These are phyloP conservation scores for Anableps anableps DNA, from an alignment of 2,797 vertebrate genomes.

Conservation along the genomic window DNA sequence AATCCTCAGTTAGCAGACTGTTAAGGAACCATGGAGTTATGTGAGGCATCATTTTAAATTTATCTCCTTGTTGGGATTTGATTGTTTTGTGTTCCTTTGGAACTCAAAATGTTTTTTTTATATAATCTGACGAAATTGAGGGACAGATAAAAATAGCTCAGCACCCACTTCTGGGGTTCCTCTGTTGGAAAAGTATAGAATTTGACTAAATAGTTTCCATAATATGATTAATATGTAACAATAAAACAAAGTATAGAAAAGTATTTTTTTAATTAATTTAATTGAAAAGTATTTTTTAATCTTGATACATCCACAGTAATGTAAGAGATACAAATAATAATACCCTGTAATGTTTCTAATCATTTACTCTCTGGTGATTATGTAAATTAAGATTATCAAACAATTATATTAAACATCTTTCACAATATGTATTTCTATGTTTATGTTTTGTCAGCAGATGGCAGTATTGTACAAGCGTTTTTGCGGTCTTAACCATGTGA, in stretches of 20 bases:
- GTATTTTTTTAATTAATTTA: background rate
- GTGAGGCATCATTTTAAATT: background rate
- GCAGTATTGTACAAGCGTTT: slow-evolving; percentile 21
- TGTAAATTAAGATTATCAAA: background rate
- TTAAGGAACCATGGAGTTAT: background rate
- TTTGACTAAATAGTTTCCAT: background rate
- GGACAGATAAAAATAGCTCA: background rate
- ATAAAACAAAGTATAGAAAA: background rate
- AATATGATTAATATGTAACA: background rate
- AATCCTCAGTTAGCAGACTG: background rate
- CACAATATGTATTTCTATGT: background rate
- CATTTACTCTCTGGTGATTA: background rate
- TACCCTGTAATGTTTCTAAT: background rate
- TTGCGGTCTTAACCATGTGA: background rate
- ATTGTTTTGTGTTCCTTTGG: background rate
- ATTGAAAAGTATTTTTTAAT: background rate
- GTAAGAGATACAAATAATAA: background rate
- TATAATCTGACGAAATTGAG: background rate
- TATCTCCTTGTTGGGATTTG: background rate
- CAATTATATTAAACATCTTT: no score
- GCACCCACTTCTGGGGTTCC: background rate
- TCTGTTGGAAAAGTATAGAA: background rate
- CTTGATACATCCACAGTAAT: background rate
- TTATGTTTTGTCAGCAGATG: slow-evolving; percentile 37
- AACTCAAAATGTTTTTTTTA: background rate